These are phyloP conservation scores for Chionodraco myersi DNA, from an alignment of 2,113 vertebrate genomes.

Conservation along the genomic window DNA sequence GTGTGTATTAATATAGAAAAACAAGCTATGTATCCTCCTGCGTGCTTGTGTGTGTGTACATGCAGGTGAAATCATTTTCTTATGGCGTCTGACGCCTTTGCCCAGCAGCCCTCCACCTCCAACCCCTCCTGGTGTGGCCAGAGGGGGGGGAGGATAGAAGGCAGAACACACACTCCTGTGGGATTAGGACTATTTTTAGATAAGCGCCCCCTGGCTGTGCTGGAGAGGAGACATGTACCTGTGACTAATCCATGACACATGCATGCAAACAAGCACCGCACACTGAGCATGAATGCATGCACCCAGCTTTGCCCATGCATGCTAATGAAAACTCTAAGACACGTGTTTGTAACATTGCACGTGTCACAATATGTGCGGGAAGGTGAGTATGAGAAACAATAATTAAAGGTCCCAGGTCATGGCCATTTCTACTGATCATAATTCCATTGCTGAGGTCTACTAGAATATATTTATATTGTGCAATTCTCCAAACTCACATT, in stretches of 20 bases:
- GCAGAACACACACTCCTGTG: constrained; percentile 52
- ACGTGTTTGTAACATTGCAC: not conserved
- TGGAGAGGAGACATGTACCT: constrained; percentile 67
- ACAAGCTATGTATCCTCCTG: not conserved
- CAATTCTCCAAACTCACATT: too few relatives aligned
- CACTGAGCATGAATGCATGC: constrained; percentile 24
- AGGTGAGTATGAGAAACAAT: not conserved
- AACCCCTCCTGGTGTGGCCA: constrained; percentile 46
- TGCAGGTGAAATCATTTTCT: constrained; percentile 7
- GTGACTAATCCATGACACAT: constrained; percentile 67
- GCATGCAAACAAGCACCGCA: constrained; percentile 50
- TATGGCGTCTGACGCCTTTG: constrained; percentile 8
- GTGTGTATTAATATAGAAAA: not conserved
- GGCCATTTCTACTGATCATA: too few relatives aligned
- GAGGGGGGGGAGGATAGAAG: constrained; percentile 45
- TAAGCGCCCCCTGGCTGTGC: constrained; percentile 66
- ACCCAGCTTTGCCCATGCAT: constrained; percentile 26
- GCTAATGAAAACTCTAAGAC: constrained; percentile 25
- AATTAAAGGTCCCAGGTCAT: not conserved
- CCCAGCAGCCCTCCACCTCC: constrained; percentile 38
- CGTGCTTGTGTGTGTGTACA: constrained; percentile 7
- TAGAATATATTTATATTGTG: too few relatives aligned
- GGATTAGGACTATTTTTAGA: constrained; percentile 74
- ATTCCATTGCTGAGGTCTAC: too few relatives aligned
- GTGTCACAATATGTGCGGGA: not conserved